Evolutionary conservation across 1,140 invertebrate genomes (phyloP).

Genomic region (Drosophila nannoptera): DNA sequence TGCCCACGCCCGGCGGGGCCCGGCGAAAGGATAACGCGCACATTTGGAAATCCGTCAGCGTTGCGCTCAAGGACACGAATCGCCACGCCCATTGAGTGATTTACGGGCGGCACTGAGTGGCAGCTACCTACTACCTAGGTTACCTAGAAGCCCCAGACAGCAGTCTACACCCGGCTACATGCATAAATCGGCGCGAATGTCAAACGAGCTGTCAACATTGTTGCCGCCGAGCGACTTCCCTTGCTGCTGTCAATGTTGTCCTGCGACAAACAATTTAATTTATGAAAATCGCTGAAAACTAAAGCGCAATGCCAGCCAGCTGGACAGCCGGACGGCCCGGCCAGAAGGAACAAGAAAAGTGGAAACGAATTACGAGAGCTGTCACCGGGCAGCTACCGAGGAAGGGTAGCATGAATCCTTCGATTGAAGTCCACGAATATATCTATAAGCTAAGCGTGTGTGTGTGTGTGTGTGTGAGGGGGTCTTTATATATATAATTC

Average conservation of each 20-base stretch:
- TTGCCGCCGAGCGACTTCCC: slow-evolving; percentile 22
- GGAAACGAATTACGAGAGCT: slow-evolving; percentile 40
- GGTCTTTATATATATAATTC: slow-evolving; percentile 1
- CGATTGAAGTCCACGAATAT: slow-evolving; percentile 56
- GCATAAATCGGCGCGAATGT: slow-evolving; percentile 50
- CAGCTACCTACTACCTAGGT: slow-evolving; percentile 10
- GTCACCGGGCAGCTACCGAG: slow-evolving; percentile 3
- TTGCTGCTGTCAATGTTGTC: slow-evolving; percentile 49
- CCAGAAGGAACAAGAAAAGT: slow-evolving; percentile 28
- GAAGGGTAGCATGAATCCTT: slow-evolving; percentile 47
- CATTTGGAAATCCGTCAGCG: slow-evolving; percentile 16
- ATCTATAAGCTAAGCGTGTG: slow-evolving; percentile 6
- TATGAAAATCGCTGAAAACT: slow-evolving; percentile 68
- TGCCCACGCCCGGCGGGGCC: background rate
- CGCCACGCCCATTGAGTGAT: slow-evolving; percentile 42
- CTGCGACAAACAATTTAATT: slow-evolving; percentile 74
- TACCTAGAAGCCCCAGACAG: slow-evolving; percentile 8
- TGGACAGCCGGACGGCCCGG: slow-evolving; percentile 51
- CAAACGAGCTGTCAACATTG: slow-evolving; percentile 40
- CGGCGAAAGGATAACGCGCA: slow-evolving; percentile 22
- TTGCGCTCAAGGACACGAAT: slow-evolving; percentile 16
- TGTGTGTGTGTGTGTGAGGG: slow-evolving; percentile 36
- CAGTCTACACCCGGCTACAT: slow-evolving; percentile 4
- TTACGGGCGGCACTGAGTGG: slow-evolving; percentile 25
- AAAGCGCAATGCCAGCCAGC: slow-evolving; percentile 63